A percentile compares a stretch with the other conserved stretches of the same genome.
Evolutionary conservation across 2,888 invertebrate genomes (phyloP).

Genomic region (Graphium colonna): DNA sequence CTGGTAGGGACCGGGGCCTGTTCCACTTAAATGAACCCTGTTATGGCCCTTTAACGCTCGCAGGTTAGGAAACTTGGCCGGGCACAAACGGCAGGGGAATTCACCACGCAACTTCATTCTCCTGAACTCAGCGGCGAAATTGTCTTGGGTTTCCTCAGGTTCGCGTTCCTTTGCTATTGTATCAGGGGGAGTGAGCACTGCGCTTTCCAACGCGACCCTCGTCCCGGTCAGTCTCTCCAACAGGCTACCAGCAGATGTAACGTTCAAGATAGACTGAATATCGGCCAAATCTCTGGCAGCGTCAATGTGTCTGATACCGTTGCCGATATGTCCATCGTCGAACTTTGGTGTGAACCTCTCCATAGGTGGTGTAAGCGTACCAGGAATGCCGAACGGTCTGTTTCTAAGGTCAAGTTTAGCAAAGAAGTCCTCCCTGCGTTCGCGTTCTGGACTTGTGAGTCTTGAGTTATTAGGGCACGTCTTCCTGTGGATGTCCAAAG

Average conservation of each 20-base stretch:
- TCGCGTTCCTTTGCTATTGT: constrained; percentile 63
- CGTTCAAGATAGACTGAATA: constrained; percentile 90
- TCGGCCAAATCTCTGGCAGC: constrained; percentile 89
- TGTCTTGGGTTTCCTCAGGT: constrained; percentile 88
- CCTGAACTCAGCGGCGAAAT: constrained; percentile 91
- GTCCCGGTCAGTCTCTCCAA: constrained; percentile 81
- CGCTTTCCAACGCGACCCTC: constrained; percentile 61
- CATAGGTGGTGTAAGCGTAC: constrained; percentile 67
- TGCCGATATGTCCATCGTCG: constrained; percentile 59
- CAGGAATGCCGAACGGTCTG: constrained; percentile 79
- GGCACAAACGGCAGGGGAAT: constrained; percentile 94
- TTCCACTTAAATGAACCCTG: constrained; percentile 89
- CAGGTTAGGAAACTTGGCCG: constrained; percentile 91
- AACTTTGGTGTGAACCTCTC: constrained; percentile 65
- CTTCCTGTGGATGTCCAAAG: constrained; percentile 84
- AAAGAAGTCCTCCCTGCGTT: constrained; percentile 88
- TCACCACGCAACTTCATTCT: constrained; percentile 94
- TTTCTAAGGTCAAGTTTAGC: constrained; percentile 89
- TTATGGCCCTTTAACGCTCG: constrained; percentile 95
- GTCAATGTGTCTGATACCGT: constrained; percentile 73
- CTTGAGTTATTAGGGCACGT: constrained; percentile 59
- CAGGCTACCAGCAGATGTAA: constrained; percentile 85
- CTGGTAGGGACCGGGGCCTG: constrained; percentile 89
- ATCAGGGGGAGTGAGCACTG: constrained; percentile 68
- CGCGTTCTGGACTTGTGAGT: constrained; percentile 76